A percentile compares a stretch with the other conserved stretches of the same genome.
phyloP scores from a whole-genome alignment of 2,888 invertebrate species.

The Clusia tigrina region DNA sequence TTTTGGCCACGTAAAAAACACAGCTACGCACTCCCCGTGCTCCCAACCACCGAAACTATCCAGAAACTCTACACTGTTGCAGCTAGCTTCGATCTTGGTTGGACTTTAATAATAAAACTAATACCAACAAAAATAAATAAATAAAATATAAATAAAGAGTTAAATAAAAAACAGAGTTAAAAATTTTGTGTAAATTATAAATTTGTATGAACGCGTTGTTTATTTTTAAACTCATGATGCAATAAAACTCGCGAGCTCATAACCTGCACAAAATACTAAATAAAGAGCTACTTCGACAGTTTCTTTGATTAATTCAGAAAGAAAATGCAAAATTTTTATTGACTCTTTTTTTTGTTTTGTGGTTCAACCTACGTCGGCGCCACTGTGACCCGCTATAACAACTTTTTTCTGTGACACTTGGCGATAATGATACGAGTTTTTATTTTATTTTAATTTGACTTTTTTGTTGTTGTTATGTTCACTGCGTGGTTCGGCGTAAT shows the following conservation, averaged over 20 bases:
- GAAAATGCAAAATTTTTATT: no score
- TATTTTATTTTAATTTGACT: constrained; percentile 10
- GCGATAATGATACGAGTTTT: constrained; percentile 12
- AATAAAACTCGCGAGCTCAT: constrained; percentile 22
- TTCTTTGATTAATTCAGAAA: constrained; percentile 23
- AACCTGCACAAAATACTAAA: background rate
- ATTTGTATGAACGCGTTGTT: constrained; percentile 23
- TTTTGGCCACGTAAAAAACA: background rate
- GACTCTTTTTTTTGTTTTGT: no score
- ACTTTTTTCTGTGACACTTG: constrained; percentile 18
- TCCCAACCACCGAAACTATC: no score
- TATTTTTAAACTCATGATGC: constrained; percentile 53
- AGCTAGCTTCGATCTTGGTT: no score
- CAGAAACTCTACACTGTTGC: no score
- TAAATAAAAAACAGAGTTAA: constrained; percentile 20
- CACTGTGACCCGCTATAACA: constrained; percentile 25
- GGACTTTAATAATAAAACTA: background rate
- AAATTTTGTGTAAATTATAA: constrained; percentile 15
- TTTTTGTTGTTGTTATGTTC: background rate
- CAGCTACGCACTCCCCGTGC: background rate
- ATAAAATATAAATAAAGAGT: no score
- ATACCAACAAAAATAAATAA: constrained; percentile 14
- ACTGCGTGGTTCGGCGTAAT: background rate
- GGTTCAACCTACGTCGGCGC: constrained; percentile 24
- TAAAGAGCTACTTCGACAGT: constrained; percentile 11